Evolutionary conservation across 2,888 invertebrate species (phyloP).

Genomic region (Phytoseiulus persimilis): DNA sequence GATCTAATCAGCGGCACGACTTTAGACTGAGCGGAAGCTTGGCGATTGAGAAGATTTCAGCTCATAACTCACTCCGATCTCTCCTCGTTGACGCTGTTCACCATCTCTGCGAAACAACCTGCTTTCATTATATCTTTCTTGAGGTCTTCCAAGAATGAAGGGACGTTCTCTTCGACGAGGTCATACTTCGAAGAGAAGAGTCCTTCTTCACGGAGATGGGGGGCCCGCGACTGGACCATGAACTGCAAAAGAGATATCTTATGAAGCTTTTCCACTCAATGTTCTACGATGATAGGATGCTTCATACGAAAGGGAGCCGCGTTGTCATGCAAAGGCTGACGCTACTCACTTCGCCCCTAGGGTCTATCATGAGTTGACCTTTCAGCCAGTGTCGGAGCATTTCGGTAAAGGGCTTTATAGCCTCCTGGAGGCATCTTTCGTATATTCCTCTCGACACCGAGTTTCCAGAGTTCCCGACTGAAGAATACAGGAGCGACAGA

Average conservation of each 20-base stretch:
- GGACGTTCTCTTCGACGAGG: background rate
- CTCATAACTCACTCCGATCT: background rate
- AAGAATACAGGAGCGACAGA: background rate
- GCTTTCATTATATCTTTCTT: conserved; percentile 10
- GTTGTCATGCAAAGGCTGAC: no score
- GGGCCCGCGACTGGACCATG: background rate
- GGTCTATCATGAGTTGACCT: conserved; percentile 26
- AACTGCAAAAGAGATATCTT: background rate
- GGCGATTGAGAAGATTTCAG: no score
- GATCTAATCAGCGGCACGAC: no score
- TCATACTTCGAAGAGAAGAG: conserved; percentile 15
- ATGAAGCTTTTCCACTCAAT: no score
- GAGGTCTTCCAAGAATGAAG: conserved; percentile 6
- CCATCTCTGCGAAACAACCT: conserved; percentile 29
- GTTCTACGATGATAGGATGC: no score
- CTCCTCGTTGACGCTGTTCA: conserved; percentile 8
- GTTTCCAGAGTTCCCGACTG: conserved; percentile 31
- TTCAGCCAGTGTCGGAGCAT: conserved; percentile 30
- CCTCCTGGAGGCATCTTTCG: conserved; percentile 22
- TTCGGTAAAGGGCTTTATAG: background rate
- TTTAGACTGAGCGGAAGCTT: no score
- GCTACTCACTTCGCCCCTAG: background rate
- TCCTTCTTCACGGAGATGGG: background rate
- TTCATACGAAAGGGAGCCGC: no score
- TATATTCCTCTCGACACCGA: conserved; percentile 1